Percentiles rank a stretch among this genome's conserved stretches.
phyloP scores from a whole-genome alignment of 2,797 vertebrate genomes.

The Esox lucius region DNA sequence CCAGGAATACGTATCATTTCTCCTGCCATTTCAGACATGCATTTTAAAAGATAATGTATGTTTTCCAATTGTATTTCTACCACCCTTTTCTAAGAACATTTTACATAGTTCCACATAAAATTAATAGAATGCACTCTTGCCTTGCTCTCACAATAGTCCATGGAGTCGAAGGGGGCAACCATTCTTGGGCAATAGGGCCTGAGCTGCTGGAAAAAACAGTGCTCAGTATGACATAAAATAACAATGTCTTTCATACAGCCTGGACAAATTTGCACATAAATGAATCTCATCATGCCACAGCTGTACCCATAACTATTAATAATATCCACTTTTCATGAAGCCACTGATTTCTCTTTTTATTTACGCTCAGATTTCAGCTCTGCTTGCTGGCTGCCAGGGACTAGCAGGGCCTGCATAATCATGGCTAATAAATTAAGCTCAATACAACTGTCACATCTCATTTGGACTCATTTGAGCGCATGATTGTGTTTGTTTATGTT shows the following conservation, averaged over 20 bases:
- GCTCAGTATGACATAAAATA: conserved; percentile 41
- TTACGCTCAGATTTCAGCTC: conserved; percentile 58
- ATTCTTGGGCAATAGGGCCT: conserved; percentile 42
- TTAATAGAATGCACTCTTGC: conserved; percentile 48
- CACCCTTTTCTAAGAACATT: not conserved
- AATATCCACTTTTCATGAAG: conserved; percentile 72
- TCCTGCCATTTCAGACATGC: not conserved
- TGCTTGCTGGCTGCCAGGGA: conserved; percentile 49
- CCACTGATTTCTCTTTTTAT: conserved; percentile 73
- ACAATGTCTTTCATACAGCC: conserved; percentile 50
- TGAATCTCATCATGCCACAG: conserved; percentile 66
- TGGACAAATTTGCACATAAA: conserved; percentile 53
- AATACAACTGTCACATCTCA: conserved; percentile 77
- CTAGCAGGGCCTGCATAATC: conserved; percentile 66
- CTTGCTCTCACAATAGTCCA: conserved; percentile 35
- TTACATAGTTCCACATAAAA: conserved; percentile 35
- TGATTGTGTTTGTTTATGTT: conserved; percentile 78
- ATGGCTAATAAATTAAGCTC: conserved; percentile 76
- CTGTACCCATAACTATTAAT: conserved; percentile 70
- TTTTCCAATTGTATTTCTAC: not conserved
- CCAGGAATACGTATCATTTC: not conserved
- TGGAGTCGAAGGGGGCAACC: not conserved
- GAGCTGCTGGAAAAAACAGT: conserved; percentile 47
- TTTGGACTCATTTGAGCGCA: conserved; percentile 72
- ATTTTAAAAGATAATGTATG: not conserved